Evolutionary conservation across 2,113 vertebrate species (phyloP).

Genomic region (Grus americana): DNA sequence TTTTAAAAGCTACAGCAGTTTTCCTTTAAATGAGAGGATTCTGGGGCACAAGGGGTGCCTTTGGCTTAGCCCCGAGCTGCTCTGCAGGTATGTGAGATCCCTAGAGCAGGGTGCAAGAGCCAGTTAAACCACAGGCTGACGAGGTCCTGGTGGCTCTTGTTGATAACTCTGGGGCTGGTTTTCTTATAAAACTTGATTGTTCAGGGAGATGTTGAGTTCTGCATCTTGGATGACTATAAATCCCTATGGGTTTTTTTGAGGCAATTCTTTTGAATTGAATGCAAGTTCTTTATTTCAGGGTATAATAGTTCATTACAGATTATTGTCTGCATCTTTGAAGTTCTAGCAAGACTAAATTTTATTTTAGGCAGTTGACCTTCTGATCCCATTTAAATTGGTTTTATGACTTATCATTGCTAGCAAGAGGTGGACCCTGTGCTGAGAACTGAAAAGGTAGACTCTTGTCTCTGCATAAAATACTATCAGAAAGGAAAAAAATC

Average conservation of each 20-base stretch:
- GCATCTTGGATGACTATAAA: neutral
- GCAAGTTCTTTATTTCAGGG: neutral
- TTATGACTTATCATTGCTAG: neutral
- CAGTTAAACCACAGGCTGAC: fast-evolving
- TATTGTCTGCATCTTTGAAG: neutral
- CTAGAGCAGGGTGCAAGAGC: fast-evolving
- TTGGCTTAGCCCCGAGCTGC: neutral
- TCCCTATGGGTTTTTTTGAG: neutral
- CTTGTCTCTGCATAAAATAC: neutral
- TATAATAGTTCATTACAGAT: neutral
- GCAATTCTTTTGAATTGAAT: neutral
- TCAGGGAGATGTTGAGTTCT: neutral
- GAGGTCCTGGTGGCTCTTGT: fast-evolving
- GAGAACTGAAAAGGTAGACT: neutral
- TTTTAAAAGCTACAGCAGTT: neutral
- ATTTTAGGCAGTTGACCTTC: neutral
- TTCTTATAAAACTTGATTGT: fast-evolving
- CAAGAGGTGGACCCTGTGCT: neutral
- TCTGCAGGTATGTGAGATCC: fast-evolving
- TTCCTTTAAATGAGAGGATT: fast-evolving
- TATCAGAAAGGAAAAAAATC: neutral
- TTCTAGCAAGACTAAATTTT: neutral
- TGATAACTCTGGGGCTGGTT: neutral
- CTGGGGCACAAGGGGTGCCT: fast-evolving
- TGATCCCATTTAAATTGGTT: neutral